These are phyloP conservation scores for Phataginus tricuspis DNA, from an alignment of 2,797 vertebrate genomes.

Conservation along the genomic window DNA sequence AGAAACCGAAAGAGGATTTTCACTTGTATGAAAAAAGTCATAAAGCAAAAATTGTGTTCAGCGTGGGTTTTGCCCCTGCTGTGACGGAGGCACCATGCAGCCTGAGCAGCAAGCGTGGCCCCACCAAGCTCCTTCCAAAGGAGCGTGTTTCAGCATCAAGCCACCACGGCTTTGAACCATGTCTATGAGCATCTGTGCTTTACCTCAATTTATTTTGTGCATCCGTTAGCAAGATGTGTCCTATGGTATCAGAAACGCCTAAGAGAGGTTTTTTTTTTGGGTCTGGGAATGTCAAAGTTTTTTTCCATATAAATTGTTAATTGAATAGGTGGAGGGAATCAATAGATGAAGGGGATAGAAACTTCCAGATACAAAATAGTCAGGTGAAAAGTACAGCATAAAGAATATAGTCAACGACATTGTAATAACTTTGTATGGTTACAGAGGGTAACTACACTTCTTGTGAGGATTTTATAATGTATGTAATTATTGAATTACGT, in stretches of 20 bases:
- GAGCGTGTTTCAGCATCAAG: neutral
- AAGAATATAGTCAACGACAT: too few relatives aligned
- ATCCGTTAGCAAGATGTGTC: neutral
- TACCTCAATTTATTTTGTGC: neutral
- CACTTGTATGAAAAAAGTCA: neutral
- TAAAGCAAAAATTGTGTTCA: neutral
- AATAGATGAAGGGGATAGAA: too few relatives aligned
- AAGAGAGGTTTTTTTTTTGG: neutral
- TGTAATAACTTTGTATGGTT: too few relatives aligned
- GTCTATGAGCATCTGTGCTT: neutral
- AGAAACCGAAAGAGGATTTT: neutral
- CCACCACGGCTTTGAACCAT: neutral
- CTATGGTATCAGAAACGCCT: neutral
- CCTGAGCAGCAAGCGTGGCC: neutral
- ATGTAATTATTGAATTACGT: too few relatives aligned
- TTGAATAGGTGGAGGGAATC: too few relatives aligned
- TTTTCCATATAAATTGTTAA: neutral
- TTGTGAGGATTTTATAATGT: too few relatives aligned
- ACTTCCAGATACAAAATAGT: too few relatives aligned
- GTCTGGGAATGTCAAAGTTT: neutral
- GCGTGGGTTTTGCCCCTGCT: neutral
- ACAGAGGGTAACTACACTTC: too few relatives aligned
- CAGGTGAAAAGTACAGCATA: too few relatives aligned
- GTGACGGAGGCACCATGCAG: neutral
- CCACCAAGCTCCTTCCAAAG: neutral